Percentiles rank a stretch among this genome's conserved stretches.
Evolutionary conservation across 2,797 vertebrate genomes (phyloP).

Genomic region (Enteromius paludinosus): DNA sequence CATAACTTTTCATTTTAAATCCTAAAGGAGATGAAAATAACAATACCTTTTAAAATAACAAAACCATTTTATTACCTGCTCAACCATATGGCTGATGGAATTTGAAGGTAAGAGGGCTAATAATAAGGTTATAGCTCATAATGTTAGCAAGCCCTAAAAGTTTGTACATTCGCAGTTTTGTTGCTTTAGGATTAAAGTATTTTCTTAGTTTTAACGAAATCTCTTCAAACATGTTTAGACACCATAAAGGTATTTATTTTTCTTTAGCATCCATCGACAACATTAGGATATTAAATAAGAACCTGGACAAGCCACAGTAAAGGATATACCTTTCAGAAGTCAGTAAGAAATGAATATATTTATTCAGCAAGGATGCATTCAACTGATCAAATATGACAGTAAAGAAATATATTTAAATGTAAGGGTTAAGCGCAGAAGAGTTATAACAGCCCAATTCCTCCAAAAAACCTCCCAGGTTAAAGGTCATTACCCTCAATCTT

Average conservation of each 20-base stretch:
- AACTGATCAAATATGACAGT: background rate
- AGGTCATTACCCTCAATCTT: conserved; percentile 85
- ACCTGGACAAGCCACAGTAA: background rate
- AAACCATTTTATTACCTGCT: background rate
- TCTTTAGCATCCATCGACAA: background rate
- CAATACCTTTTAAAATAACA: background rate
- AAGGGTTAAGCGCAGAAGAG: background rate
- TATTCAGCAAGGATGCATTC: no score
- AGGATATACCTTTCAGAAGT: no score
- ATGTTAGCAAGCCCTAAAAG: background rate
- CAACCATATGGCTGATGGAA: background rate
- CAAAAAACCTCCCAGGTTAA: background rate
- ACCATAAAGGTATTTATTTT: background rate
- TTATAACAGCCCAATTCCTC: no score
- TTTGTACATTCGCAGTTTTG: background rate
- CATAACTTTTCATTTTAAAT: background rate
- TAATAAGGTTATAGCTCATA: background rate
- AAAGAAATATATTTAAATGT: background rate
- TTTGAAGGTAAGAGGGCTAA: background rate
- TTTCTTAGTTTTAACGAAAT: background rate
- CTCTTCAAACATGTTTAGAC: background rate
- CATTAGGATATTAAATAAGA: background rate
- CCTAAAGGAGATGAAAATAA: background rate
- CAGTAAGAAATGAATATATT: no score
- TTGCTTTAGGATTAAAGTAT: background rate